phyloP scores from a whole-genome alignment of 2,888 invertebrate genomes.

The Chromoteleia sp. region DNA sequence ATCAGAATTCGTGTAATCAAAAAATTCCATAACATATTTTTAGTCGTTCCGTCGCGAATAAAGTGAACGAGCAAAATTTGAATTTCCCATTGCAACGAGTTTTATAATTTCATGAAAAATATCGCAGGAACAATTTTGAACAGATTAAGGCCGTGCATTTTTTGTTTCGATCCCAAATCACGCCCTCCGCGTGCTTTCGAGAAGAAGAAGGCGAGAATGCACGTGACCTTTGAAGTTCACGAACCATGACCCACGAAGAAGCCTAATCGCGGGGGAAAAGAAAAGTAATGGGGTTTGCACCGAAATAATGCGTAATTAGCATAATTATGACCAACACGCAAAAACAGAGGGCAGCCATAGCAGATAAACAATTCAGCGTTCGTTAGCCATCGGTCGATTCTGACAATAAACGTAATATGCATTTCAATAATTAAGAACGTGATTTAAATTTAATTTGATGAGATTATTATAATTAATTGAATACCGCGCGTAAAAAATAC shows the following conservation, averaged over 20 bases:
- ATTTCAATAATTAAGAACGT: no score
- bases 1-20: no score
- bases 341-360: slow-evolving; percentile 21
- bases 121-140: slow-evolving; percentile 45
- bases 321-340: slow-evolving; percentile 55
- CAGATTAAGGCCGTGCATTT: slow-evolving; percentile 40
- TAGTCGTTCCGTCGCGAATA: background rate
- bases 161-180: slow-evolving; percentile 47
- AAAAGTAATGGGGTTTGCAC: slow-evolving; percentile 64
- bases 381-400: no score
- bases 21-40: slow-evolving; percentile 11
- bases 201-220: slow-evolving; percentile 61
- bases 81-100: slow-evolving; percentile 25
- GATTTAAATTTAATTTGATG: no score
- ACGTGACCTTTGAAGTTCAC: slow-evolving; percentile 68
- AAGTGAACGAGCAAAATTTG: slow-evolving; percentile 31
- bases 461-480: no score
- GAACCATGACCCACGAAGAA: slow-evolving; percentile 68
- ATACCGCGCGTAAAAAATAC: no score
- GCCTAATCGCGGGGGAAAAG: slow-evolving; percentile 68
- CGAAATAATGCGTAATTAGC: slow-evolving; percentile 62
- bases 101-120: slow-evolving; percentile 40
- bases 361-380: slow-evolving; percentile 23
- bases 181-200: slow-evolving; percentile 55
- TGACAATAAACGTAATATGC: no score